Percentiles rank a stretch among this genome's conserved stretches.
Evolutionary conservation across 35 echinoderm and acorn worm species (phyloP).

Genomic region (Lytechinus pictus): DNA sequence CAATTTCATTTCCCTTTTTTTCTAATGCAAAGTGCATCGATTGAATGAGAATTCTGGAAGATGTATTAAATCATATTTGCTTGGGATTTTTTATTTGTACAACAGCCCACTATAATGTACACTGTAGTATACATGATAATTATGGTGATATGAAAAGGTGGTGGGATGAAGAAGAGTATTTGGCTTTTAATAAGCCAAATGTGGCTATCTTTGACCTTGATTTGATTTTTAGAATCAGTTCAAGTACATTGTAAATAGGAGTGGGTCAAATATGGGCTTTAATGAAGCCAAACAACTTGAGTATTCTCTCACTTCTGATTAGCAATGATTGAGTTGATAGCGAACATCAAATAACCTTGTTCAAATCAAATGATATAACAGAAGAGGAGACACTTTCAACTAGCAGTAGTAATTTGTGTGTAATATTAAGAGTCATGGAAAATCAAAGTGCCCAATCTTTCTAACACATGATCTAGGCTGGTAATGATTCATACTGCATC

Average conservation of each 20-base stretch:
- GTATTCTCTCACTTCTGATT: neutral
- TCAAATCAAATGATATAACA: no score
- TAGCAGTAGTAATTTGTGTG: no score
- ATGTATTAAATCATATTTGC: neutral
- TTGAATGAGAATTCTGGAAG: neutral
- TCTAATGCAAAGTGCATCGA: neutral
- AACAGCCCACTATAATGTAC: neutral
- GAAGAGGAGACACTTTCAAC: no score
- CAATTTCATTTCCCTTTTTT: neutral
- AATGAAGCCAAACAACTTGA: neutral
- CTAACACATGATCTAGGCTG: neutral
- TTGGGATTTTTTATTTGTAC: neutral
- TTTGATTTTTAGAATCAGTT: neutral
- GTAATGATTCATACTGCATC: neutral
- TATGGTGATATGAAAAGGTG: neutral
- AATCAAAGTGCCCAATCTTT: no score
- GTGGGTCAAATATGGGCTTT: neutral
- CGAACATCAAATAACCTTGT: neutral
- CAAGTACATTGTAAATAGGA: neutral
- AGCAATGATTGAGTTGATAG: no score
- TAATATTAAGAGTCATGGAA: no score
- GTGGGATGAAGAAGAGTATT: neutral
- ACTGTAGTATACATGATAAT: neutral
- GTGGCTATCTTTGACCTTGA: neutral
- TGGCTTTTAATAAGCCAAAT: neutral